phyloP scores from a whole-genome alignment of 2,888 invertebrate genomes.

The Sycophila texana region DNA sequence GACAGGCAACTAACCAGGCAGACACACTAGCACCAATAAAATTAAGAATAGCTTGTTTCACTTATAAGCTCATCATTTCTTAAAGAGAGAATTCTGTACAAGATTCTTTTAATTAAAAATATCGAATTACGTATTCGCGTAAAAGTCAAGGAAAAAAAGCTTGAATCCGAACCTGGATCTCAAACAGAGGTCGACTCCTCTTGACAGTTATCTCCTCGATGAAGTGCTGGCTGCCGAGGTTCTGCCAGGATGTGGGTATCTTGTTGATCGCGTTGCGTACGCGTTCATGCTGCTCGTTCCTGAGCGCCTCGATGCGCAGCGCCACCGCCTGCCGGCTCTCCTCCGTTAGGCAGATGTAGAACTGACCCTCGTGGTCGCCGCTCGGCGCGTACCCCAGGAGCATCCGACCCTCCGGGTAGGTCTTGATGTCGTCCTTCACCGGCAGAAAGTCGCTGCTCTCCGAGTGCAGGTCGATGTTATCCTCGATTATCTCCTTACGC shows the following conservation, averaged over 20 bases:
- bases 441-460: constrained; percentile 77
- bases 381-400: constrained; percentile 83
- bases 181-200: constrained; percentile 79
- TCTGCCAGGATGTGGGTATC: constrained; percentile 79
- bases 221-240: constrained; percentile 82
- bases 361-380: constrained; percentile 80
- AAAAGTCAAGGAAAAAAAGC: not conserved
- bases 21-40: no score
- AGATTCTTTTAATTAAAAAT: no score
- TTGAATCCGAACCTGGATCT: constrained; percentile 80
- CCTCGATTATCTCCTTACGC: constrained; percentile 79
- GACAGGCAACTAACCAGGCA: no score
- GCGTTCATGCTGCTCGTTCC: constrained; percentile 65
- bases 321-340: constrained; percentile 78
- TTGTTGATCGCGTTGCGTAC: constrained; percentile 79
- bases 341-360: constrained; percentile 81
- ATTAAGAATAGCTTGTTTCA: no score
- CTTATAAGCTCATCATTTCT: no score
- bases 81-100: no score
- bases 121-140: no score
- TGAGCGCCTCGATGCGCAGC: constrained; percentile 64
- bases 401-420: constrained; percentile 71
- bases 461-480: constrained; percentile 79
- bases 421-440: constrained; percentile 71
- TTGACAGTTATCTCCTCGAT: constrained; percentile 78